Evolutionary conservation across 2,113 vertebrate species (phyloP).

Genomic region (Dasyprocta punctata): DNA sequence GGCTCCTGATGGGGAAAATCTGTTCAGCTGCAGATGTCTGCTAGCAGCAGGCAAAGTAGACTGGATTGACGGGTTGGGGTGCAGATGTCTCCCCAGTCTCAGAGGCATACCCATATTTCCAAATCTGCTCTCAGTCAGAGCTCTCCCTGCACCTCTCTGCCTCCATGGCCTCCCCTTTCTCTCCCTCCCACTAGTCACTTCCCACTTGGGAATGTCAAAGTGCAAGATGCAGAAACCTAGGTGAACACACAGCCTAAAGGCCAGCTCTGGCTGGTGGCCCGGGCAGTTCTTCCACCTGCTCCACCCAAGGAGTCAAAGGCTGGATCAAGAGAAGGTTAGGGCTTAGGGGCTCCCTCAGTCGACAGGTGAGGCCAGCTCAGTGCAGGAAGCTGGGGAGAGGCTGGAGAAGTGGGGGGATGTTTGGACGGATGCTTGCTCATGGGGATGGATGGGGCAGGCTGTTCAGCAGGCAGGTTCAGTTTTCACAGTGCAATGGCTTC

Average conservation of each 20-base stretch:
- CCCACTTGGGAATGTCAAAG: constrained; percentile 77
- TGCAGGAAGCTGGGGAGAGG: constrained; percentile 54
- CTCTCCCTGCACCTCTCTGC: not conserved
- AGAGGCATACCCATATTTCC: not conserved
- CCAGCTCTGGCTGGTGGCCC: constrained; percentile 63
- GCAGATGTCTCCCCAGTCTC: not conserved
- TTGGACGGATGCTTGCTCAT: not conserved
- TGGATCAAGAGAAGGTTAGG: constrained; percentile 47
- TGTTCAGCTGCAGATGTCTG: not conserved
- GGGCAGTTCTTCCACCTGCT: constrained; percentile 4
- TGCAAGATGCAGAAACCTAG: constrained; percentile 80
- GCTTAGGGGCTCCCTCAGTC: constrained; percentile 66
- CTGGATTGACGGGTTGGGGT: not conserved
- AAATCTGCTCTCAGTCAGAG: constrained; percentile 31
- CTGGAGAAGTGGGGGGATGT: not conserved
- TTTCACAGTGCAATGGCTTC: constrained; percentile 88
- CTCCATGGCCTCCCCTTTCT: not conserved
- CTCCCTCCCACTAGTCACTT: constrained; percentile 29
- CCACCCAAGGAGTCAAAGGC: constrained; percentile 38
- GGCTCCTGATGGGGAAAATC: not conserved
- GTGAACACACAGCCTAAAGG: constrained; percentile 63
- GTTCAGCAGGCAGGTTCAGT: constrained; percentile 77
- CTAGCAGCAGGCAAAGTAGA: not conserved
- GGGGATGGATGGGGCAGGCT: constrained; percentile 42
- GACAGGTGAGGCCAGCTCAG: constrained; percentile 79